Conservation (phyloP, 1,140 invertebrate genomes). For the Gonatopus flavifemur region DNA sequence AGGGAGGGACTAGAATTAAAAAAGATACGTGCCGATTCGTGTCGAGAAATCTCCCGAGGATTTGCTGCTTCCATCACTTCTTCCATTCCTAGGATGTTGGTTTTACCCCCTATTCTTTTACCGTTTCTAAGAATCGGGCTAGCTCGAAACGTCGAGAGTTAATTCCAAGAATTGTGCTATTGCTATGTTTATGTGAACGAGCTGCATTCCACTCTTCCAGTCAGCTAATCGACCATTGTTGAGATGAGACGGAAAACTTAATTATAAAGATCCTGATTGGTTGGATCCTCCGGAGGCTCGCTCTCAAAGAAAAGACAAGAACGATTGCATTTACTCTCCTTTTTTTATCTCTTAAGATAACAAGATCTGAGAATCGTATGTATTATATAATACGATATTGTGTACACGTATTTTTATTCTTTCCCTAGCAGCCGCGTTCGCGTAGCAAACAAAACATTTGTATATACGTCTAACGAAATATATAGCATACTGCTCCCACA, state of each 20-base stretch:
- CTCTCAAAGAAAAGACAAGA: conserved; percentile 11
- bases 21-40: conserved; percentile 20
- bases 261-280: conserved; percentile 49
- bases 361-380: conserved; percentile 21
- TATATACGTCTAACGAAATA: no score
- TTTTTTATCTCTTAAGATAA: no score
- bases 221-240: conserved; percentile 39
- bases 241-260: conserved; percentile 47
- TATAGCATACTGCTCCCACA: no score
- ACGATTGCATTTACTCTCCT: no score
- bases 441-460: no score
- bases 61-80: conserved; percentile 12
- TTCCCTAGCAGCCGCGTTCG: no score
- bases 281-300: conserved; percentile 37
- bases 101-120: no score
- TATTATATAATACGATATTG: no score
- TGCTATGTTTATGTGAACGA: conserved; percentile 37
- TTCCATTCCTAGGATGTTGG: no score
- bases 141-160: no score
- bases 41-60: conserved; percentile 27
- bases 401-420: no score
- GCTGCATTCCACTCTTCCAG: conserved; percentile 25
- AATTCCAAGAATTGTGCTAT: conserved; percentile 39
- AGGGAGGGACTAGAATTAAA: conserved; percentile 3
- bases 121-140: no score